Evolutionary conservation across 2,888 invertebrate genomes (phyloP).

Genomic region (Branchellion lobata): DNA sequence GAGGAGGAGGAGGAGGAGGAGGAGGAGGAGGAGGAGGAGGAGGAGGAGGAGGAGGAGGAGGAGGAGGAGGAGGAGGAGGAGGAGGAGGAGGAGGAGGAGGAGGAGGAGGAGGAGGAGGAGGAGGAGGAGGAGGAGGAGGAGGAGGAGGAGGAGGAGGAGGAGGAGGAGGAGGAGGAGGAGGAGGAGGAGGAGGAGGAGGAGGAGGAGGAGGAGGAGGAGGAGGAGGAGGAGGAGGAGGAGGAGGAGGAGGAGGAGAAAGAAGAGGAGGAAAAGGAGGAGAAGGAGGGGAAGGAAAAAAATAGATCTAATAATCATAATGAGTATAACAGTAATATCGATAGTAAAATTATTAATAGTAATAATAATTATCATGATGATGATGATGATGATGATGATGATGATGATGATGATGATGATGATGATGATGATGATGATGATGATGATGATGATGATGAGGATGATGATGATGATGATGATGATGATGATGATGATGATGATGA

Average conservation of each 20-base stretch:
- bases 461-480: constrained; percentile 21
- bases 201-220: constrained; percentile 1
- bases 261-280: constrained; percentile 7
- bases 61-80: constrained; percentile 22
- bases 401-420: constrained; percentile 13
- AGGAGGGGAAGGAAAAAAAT: constrained; percentile 26
- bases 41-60: constrained; percentile 10
- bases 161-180: not conserved
- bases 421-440: constrained; percentile 3
- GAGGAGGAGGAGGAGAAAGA: constrained; percentile 7
- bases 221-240: constrained; percentile 6
- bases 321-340: not conserved
- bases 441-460: constrained; percentile 14
- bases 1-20: constrained; percentile 2
- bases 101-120: constrained; percentile 27
- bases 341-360: not conserved
- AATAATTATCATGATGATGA: constrained; percentile 4
- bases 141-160: not conserved
- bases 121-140: not conserved
- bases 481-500: constrained; percentile 30
- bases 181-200: constrained; percentile 25
- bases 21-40: constrained; percentile 2
- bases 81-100: constrained; percentile 31
- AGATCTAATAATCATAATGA: constrained; percentile 16
- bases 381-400: constrained; percentile 6